These are phyloP conservation scores for Rotaria socialis DNA, from an alignment of 2,888 invertebrate genomes.

Conservation along the genomic window DNA sequence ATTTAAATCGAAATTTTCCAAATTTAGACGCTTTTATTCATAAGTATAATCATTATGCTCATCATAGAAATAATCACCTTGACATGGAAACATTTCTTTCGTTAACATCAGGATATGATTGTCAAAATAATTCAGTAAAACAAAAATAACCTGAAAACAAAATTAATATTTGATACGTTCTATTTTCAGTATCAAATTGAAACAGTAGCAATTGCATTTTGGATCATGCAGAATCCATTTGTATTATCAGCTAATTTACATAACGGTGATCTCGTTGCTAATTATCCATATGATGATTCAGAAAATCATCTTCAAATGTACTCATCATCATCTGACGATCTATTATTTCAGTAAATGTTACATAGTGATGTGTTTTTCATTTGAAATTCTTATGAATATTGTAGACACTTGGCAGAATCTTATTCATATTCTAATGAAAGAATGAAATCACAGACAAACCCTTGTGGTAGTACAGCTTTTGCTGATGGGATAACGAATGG, in stretches of 20 bases:
- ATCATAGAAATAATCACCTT: slow-evolving; percentile 47
- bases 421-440: slow-evolving; percentile 69
- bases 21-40: slow-evolving; percentile 76
- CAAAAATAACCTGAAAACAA: neutral
- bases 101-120: slow-evolving; percentile 23
- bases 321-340: slow-evolving; percentile 74
- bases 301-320: slow-evolving; percentile 69
- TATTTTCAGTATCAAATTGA: slow-evolving; percentile 70
- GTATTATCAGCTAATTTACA: slow-evolving; percentile 85
- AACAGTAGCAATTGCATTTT: slow-evolving; percentile 72
- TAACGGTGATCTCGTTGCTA: slow-evolving; percentile 87
- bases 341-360: slow-evolving; percentile 57
- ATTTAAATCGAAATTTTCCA: slow-evolving; percentile 81
- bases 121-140: slow-evolving; percentile 34
- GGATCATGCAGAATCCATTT: slow-evolving; percentile 82
- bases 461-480: slow-evolving; percentile 38
- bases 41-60: slow-evolving; percentile 50
- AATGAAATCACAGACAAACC: slow-evolving; percentile 64
- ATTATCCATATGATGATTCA: slow-evolving; percentile 77
- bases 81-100: slow-evolving; percentile 38
- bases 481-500: slow-evolving; percentile 46
- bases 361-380: neutral
- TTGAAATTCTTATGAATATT: slow-evolving; percentile 41
- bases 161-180: too few relatives aligned
- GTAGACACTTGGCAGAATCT: slow-evolving; percentile 68